Conservation (phyloP, 2,113 vertebrate species). For the Macaca fascicularis region DNA sequence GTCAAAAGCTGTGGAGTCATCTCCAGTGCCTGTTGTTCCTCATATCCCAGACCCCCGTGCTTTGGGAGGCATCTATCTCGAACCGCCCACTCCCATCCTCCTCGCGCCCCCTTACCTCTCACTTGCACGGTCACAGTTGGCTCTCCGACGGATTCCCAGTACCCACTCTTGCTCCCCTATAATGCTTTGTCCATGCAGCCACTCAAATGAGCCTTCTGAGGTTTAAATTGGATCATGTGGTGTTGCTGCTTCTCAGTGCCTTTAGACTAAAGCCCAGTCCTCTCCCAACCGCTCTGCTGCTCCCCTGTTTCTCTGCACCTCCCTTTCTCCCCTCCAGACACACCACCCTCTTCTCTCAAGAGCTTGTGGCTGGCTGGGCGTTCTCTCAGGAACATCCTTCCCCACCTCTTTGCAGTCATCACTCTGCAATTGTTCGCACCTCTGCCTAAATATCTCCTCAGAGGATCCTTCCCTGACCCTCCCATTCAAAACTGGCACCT, state of each 20-base stretch:
- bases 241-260: background rate
- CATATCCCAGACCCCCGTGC: background rate
- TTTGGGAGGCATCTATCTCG: background rate
- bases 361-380: background rate
- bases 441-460: background rate
- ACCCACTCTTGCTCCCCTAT: background rate
- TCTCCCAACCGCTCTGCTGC: too few relatives aligned
- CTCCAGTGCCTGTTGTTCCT: too few relatives aligned
- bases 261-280: background rate
- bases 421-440: background rate
- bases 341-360: background rate
- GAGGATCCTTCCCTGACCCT: background rate
- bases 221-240: background rate
- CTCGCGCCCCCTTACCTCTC: background rate
- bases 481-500: background rate
- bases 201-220: background rate
- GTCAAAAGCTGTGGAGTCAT: background rate
- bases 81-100: background rate
- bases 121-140: fast-evolving
- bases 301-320: background rate
- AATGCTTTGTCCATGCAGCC: background rate
- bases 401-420: too few relatives aligned
- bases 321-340: background rate
- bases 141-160: background rate
- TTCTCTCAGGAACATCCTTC: background rate